Conservation (phyloP, 2,113 vertebrate genomes). For the Myiozetetes cayanensis region DNA sequence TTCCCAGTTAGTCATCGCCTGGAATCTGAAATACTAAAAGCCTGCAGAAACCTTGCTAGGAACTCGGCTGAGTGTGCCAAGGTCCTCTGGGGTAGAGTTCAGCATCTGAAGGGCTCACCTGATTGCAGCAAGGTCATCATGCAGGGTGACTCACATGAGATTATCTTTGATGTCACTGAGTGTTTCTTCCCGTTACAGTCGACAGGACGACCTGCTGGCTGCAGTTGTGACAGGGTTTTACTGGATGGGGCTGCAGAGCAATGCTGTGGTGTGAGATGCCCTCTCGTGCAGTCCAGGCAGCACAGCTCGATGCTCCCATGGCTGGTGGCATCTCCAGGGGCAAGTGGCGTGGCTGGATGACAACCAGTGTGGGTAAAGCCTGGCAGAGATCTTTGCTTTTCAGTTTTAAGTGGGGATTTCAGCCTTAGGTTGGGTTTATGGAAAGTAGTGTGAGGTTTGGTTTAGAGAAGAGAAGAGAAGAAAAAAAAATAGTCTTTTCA, state of each 20-base stretch:
- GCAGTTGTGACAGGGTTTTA: not conserved
- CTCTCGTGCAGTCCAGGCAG: not conserved
- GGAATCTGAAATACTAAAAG: not conserved
- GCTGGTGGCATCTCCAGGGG: not conserved
- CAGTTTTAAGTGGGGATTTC: conserved; percentile 17
- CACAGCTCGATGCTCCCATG: fast-evolving
- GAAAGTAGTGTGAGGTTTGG: not conserved
- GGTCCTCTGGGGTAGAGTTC: conserved; percentile 21
- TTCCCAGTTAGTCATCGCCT: not conserved
- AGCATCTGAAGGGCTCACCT: conserved; percentile 16
- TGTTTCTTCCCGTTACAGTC: not conserved
- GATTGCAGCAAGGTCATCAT: conserved; percentile 11
- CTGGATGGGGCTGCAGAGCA: conserved; percentile 15
- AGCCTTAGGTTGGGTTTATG: not conserved
- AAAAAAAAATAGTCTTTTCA: not conserved
- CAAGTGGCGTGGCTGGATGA: not conserved
- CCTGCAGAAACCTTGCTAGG: not conserved
- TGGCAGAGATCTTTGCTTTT: not conserved
- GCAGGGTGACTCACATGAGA: conserved; percentile 37
- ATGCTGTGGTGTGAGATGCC: not conserved
- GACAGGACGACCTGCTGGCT: conserved; percentile 19
- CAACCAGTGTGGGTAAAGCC: not conserved
- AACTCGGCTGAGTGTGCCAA: not conserved
- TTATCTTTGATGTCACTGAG: conserved; percentile 51
- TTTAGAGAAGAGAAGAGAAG: not conserved